Evolutionary conservation across 2,888 invertebrate species (phyloP).

Genomic region (Phortica magna): DNA sequence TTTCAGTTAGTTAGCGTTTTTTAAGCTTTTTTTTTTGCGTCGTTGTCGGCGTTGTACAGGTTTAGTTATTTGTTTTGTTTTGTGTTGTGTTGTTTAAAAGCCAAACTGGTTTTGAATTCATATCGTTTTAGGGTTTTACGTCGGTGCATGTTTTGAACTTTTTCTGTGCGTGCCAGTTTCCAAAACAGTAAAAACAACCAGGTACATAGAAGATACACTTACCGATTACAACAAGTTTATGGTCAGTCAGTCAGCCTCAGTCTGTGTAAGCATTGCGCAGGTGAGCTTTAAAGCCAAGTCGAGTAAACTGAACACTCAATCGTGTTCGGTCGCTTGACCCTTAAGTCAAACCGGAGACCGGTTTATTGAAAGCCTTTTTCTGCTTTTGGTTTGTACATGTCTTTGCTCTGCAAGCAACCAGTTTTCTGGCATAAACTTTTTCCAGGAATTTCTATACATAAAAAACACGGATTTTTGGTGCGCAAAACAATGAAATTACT

Average conservation of each 20-base stretch:
- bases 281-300: background rate
- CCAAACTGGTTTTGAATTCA: slow-evolving; percentile 65
- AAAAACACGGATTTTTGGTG: background rate
- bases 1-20: slow-evolving; percentile 42
- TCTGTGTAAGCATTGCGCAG: background rate
- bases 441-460: background rate
- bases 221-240: background rate
- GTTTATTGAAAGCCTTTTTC: slow-evolving; percentile 18
- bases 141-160: slow-evolving; percentile 31
- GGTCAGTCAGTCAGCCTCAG: background rate
- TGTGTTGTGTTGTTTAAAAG: slow-evolving; percentile 19
- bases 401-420: background rate
- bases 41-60: slow-evolving; percentile 44
- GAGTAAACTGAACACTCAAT: background rate
- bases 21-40: slow-evolving; percentile 38
- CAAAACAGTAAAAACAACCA: background rate
- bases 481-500: background rate
- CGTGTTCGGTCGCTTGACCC: background rate
- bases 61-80: background rate
- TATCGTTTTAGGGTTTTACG: slow-evolving; percentile 47
- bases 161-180: slow-evolving; percentile 11
- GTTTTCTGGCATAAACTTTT: slow-evolving; percentile 7
- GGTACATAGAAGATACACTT: background rate
- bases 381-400: background rate
- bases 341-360: background rate